Percentiles rank a stretch among this genome's conserved stretches.
These are phyloP conservation scores for Dynastes tityus DNA, from an alignment of 2,888 invertebrate genomes.

Conservation along the genomic window DNA sequence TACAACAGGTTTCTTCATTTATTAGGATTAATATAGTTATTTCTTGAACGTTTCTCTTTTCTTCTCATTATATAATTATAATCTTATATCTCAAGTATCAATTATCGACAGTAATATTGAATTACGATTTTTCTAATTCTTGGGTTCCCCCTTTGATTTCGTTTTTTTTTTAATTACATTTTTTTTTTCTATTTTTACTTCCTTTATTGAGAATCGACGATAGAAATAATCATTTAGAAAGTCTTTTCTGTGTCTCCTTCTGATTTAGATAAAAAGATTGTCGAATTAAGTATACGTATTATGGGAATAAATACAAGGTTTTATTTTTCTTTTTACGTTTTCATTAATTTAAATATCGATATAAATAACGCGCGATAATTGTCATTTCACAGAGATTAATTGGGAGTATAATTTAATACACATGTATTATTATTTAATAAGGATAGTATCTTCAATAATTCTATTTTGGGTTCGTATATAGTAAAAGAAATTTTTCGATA, in stretches of 20 bases:
- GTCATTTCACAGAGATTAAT: constrained; percentile 7
- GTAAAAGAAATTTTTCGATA: too few relatives aligned
- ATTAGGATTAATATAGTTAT: constrained; percentile 57
- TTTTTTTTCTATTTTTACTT: neutral
- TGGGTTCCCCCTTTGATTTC: neutral
- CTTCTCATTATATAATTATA: constrained; percentile 49
- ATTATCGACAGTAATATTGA: constrained; percentile 54
- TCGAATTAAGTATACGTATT: constrained; percentile 56
- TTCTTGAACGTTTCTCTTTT: constrained; percentile 49
- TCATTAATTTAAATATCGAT: neutral
- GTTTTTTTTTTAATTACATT: constrained; percentile 12
- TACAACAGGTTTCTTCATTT: constrained; percentile 58
- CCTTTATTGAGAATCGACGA: constrained; percentile 33
- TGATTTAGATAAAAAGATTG: constrained; percentile 56
- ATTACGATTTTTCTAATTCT: constrained; percentile 22
- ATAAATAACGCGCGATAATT: neutral
- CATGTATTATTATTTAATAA: too few relatives aligned
- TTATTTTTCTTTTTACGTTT: neutral
- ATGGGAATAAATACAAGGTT: constrained; percentile 38
- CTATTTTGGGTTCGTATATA: too few relatives aligned
- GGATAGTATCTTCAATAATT: too few relatives aligned
- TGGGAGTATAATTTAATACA: too few relatives aligned
- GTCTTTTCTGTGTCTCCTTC: constrained; percentile 51
- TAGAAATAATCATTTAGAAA: constrained; percentile 42
- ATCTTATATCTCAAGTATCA: constrained; percentile 42